Evolutionary conservation across 2,797 vertebrate species (phyloP), one percentile per base, ranked within the genome.

Genomic region (Sebastes variabilis): DNA sequence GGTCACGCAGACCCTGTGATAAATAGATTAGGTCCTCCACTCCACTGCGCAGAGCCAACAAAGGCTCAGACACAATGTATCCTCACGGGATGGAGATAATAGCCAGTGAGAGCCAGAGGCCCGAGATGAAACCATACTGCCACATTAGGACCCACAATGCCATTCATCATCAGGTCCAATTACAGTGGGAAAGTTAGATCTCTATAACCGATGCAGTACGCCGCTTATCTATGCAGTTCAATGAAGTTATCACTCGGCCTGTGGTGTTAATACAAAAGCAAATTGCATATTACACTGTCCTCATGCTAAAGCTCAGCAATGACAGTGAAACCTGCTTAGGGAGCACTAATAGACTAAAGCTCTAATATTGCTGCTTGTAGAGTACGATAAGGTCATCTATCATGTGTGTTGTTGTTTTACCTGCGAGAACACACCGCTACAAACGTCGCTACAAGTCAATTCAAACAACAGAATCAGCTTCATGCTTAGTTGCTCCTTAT

Each of bases 21-120:
- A 94, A 96, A 96, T 94, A 96, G 94, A 96, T 95, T 92, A 95
- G 92, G 92, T 87, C 91, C 90, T 91, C 90, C 90, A 93, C 93
- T 93, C 91, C 86, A 84, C 80, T 81, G 90, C 82, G 71, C 92
- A 83, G 88, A 81, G 76, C 88, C 89, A 93, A 95, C 93, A 94
- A 95, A 94, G 88, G 82, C 93, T 86, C 87, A 90, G 90, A 89
- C 92, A 93, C 89, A 91, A 92, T 91, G 89, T 87, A 90, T 89
- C 92, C 93, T 92, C 91, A 72, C 60, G 93, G 94, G 94, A 93
- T 75, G 81, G 86, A 92, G 93, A 93, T 95, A 95, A 95, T 93
- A 93, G 91, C 90, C 85, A 86, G 88, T 71, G 87, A 92, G 90
- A 93, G 92, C 92, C 89, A 86, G 87, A 85, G 90, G 92, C 91